A percentile compares a stretch with the other conserved stretches of the same genome.
Evolutionary conservation across 2,797 vertebrate genomes (phyloP).

Genomic region (Chrysocyon brachyurus): DNA sequence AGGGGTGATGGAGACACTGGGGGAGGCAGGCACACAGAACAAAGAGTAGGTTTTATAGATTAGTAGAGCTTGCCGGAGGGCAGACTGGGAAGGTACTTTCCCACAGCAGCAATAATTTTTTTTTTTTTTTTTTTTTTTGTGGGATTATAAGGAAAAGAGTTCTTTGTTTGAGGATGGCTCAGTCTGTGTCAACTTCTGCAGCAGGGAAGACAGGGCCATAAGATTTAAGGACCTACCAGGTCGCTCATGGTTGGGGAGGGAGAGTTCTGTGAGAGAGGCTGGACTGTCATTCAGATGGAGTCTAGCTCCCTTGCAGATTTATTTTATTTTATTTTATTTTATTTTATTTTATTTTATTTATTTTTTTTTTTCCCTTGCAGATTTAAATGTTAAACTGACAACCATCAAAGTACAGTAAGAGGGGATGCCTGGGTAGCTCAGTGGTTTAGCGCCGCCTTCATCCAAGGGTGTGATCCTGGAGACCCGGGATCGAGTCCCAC

Average conservation of each 20-base stretch:
- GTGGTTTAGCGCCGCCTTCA: too few species aligned
- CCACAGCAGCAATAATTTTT: neutral
- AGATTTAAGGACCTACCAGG: neutral
- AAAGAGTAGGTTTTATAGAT: constrained; percentile 38
- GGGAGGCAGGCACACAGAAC: neutral
- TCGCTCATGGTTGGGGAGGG: neutral
- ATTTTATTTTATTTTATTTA: too few species aligned
- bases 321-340: too few species aligned
- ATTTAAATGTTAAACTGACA: neutral
- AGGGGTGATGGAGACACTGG: neutral
- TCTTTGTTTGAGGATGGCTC: constrained; percentile 33
- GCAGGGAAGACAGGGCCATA: neutral
- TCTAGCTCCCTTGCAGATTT: neutral
- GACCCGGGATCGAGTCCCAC: too few species aligned
- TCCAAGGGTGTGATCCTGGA: too few species aligned
- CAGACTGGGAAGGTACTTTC: constrained; percentile 13
- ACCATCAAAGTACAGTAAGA: neutral
- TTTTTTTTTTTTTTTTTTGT: constrained; percentile 50
- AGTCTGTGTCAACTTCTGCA: neutral
- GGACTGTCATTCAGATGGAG: neutral
- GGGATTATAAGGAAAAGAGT: neutral
- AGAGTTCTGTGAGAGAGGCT: neutral
- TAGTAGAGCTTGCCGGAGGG: neutral
- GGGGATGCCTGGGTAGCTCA: too few species aligned
- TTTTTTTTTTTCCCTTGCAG: neutral